Percentiles rank a stretch among this genome's conserved stretches.
phyloP scores from a whole-genome alignment of 2,888 invertebrate genomes.

The Pteria penguin region DNA sequence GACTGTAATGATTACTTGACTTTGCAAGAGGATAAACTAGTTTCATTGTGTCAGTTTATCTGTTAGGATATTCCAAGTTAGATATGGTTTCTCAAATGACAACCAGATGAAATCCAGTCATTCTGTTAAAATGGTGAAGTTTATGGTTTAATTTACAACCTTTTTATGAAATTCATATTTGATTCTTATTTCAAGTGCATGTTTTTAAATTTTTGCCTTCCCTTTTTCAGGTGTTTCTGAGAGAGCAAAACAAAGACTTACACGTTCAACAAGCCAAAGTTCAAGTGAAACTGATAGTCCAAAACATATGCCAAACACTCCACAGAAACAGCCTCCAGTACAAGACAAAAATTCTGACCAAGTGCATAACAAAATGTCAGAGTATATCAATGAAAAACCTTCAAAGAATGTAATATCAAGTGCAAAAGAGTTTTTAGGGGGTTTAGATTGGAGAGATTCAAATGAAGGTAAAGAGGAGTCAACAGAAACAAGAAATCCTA shows the following conservation, averaged over 20 bases:
- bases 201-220: no score
- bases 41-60: no score
- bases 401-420: not conserved
- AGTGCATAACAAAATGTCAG: not conserved
- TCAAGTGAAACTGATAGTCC: slow-evolving; percentile 61
- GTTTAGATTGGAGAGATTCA: slow-evolving; percentile 66
- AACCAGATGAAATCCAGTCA: no score
- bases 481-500: slow-evolving; percentile 11
- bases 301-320: slow-evolving; percentile 50
- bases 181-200: no score
- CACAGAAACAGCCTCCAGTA: slow-evolving; percentile 25
- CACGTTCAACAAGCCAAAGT: slow-evolving; percentile 65
- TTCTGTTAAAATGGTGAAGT: no score
- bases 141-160: no score
- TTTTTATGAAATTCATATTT: no score
- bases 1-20: no score
- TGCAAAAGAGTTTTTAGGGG: slow-evolving; percentile 59
- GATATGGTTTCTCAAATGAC: no score
- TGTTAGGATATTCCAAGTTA: no score
- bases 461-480: slow-evolving; percentile 6
- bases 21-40: no score
- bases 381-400: not conserved
- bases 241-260: slow-evolving; percentile 63
- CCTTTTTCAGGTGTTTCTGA: slow-evolving; percentile 69
- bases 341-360: not conserved